Conservation (phyloP, 2,113 vertebrate species). For the Dipodomys merriami region DNA sequence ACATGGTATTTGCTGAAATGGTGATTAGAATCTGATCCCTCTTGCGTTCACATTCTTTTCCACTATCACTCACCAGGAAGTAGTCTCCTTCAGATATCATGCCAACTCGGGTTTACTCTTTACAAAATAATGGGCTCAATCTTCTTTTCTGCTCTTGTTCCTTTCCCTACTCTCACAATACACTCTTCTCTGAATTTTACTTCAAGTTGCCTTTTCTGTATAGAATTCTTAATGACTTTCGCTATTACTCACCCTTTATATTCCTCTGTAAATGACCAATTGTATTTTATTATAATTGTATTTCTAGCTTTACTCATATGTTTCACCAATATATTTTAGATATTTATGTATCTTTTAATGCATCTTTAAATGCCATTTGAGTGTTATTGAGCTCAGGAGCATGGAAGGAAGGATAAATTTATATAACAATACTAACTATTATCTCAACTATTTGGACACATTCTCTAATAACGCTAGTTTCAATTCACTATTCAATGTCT, state of each 20-base stretch:
- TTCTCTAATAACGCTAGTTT: neutral
- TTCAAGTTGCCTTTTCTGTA: neutral
- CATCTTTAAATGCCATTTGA: neutral
- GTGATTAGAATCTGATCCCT: neutral
- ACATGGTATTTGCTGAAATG: neutral
- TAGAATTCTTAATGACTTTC: neutral
- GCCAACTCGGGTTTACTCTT: neutral
- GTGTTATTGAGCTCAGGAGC: neutral
- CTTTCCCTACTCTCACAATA: neutral
- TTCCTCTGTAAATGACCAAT: conserved; percentile 16
- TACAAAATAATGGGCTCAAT: neutral
- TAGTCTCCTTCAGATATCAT: neutral
- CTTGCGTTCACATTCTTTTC: neutral
- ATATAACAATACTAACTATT: conserved; percentile 22
- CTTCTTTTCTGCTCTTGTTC: neutral
- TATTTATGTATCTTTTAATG: conserved; percentile 9
- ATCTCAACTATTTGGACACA: neutral
- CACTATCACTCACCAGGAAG: neutral
- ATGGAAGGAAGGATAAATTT: neutral
- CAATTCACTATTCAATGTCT: neutral
- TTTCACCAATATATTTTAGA: neutral
- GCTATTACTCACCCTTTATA: neutral
- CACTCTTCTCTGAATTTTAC: neutral
- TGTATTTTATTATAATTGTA: conserved; percentile 16
- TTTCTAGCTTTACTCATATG: conserved; percentile 17